Evolutionary conservation across 1,140 invertebrate species (phyloP).

Genomic region (Dinoponera quadriceps): DNA sequence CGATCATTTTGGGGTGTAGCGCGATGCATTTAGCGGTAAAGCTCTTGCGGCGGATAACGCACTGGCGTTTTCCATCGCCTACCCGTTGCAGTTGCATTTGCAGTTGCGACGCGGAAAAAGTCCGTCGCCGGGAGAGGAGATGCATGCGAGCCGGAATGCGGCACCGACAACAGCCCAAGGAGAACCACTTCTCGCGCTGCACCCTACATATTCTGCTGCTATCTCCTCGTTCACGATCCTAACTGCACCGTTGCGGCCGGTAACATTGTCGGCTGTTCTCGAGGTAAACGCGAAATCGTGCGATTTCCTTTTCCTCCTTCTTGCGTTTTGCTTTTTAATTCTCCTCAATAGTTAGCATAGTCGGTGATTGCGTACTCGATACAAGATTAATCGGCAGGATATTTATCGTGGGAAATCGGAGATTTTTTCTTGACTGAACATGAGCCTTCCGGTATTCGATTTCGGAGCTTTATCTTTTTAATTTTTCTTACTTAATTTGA

Average conservation of each 20-base stretch:
- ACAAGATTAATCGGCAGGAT: too few species aligned
- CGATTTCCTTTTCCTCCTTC: neutral
- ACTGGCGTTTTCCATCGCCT: slow-evolving; percentile 29
- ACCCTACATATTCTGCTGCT: slow-evolving; percentile 72
- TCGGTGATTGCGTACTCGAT: too few species aligned
- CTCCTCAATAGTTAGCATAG: too few species aligned
- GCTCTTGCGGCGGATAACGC: slow-evolving; percentile 32
- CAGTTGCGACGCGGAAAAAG: slow-evolving; percentile 45
- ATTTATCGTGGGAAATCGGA: too few species aligned
- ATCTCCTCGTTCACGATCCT: slow-evolving; percentile 51
- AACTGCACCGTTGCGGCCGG: slow-evolving; percentile 11
- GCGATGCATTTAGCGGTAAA: slow-evolving; percentile 54
- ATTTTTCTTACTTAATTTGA: neutral
- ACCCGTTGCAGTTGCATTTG: slow-evolving; percentile 33
- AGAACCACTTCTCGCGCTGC: slow-evolving; percentile 80
- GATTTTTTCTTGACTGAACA: too few species aligned
- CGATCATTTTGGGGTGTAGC: neutral
- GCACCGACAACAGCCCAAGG: slow-evolving; percentile 77
- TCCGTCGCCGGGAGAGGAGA: slow-evolving; percentile 68
- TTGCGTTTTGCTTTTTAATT: too few species aligned
- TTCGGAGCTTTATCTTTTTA: neutral
- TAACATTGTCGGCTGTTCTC: neutral
- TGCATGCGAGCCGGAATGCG: slow-evolving; percentile 79
- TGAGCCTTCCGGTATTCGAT: neutral
- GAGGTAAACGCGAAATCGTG: neutral